Evolutionary conservation across 2,888 invertebrate species (phyloP), one percentile per base, ranked within the genome.

Genomic region (Drosophila melanosoma): DNA sequence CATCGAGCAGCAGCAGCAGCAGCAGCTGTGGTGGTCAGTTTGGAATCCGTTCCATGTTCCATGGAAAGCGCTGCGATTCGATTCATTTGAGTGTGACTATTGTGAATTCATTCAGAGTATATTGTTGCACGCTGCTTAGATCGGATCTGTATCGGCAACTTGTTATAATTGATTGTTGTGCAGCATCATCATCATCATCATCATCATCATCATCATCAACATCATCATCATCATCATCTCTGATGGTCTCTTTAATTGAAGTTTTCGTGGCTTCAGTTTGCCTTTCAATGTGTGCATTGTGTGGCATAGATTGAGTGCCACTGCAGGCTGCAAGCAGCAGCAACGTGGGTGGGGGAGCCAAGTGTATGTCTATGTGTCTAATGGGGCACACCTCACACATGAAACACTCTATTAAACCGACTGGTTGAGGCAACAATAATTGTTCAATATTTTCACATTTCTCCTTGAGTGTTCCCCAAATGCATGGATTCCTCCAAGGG

Each of bases 131-230:
- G 51, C 45, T 59, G 57, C 65, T 33, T 53, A 70, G 62, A 72
- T 79, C 62, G 63, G 62, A 76, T 79, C 68, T 81, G 67, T 71
- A 84, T 81, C 73, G 69, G 78, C 71, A 80, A 76, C 85, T 87
- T 76, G 87, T 66, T 87, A 76, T 89, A 89, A 86, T 86, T 90
- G 90, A 90, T 86, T 86, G 86, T 86, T 90, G 72, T 88, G 88
- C 86, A 78, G 70, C 87, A 83, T 85, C 84, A 85, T 83, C 81
- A 74, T 66, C 68, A 66, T 67, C 57, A 69, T 74, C 56, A 15
- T 38, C 12, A 12, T 38, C 86, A 75, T 52, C 86, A 75, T 82
- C 82, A 79, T 79, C 74, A 65, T 64, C 64, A n/a, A n/a, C n/a
- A n/a, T n/a, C n/a, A n/a, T n/a, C n/a, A n/a, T n/a, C n/a, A n/a